These are phyloP conservation scores for Tenthredo livida DNA, from an alignment of 2,888 invertebrate species.

Conservation along the genomic window DNA sequence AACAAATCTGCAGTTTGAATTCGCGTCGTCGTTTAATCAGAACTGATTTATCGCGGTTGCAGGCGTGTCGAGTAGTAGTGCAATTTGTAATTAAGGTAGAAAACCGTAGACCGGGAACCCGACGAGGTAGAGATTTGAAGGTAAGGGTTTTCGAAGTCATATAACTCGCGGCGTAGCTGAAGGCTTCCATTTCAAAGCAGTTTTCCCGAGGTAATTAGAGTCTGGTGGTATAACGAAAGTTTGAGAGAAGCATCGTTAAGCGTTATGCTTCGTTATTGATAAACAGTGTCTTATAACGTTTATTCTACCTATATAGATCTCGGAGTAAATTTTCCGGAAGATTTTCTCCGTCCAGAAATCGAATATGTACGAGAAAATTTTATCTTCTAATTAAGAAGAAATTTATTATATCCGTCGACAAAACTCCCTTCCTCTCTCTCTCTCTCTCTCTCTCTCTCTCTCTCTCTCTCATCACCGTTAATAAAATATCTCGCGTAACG, in stretches of 20 bases:
- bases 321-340: too few species aligned
- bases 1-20: background rate
- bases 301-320: too few species aligned
- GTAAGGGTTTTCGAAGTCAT: conserved; percentile 28
- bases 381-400: background rate
- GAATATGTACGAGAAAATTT: background rate
- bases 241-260: background rate
- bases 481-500: conserved; percentile 39
- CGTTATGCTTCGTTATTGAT: background rate
- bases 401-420: conserved; percentile 2
- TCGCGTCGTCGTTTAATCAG: background rate
- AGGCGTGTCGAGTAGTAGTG: background rate
- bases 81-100: conserved; percentile 25
- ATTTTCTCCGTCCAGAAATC: too few species aligned
- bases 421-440: background rate
- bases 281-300: too few species aligned
- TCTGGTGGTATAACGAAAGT: background rate
- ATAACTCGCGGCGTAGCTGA: background rate
- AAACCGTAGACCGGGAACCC: background rate
- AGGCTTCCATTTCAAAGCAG: conserved; percentile 35
- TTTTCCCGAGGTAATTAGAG: conserved; percentile 5
- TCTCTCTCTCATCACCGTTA: background rate
- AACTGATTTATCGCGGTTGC: background rate
- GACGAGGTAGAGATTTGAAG: background rate
- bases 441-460: conserved; percentile 4